Evolutionary conservation across 1,140 invertebrate species (phyloP).

Genomic region (Drosophila triauraria): DNA sequence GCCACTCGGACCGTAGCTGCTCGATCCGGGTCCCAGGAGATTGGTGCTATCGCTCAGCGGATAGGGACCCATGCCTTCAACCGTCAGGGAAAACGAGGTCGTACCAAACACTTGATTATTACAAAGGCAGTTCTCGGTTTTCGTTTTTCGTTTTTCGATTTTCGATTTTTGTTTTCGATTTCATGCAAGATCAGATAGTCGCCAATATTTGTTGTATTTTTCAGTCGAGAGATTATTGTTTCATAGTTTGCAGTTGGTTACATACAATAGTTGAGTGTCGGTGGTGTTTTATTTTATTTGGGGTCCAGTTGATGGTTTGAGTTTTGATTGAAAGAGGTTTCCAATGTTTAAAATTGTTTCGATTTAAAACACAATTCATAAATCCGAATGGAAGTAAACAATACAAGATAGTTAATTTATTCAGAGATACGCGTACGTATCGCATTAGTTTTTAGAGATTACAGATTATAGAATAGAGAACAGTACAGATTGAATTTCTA

Average conservation of each 20-base stretch:
- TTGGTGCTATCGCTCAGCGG: conserved; percentile 85
- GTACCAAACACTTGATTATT: conserved; percentile 84
- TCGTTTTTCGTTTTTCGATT: conserved; percentile 21
- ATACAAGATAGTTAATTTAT: conserved; percentile 55
- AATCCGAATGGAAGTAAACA: conserved; percentile 53
- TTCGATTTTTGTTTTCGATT: conserved; percentile 35
- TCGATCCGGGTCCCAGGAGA: conserved; percentile 81
- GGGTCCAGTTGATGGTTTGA: conserved; percentile 40
- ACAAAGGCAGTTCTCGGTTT: conserved; percentile 42
- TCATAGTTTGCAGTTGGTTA: conserved; percentile 55
- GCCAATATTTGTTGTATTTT: conserved; percentile 50
- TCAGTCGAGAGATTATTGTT: conserved; percentile 1
- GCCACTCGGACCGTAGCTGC: conserved; percentile 44
- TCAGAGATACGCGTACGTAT: conserved; percentile 19
- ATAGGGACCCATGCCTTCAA: conserved; percentile 85
- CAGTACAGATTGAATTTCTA: conserved; percentile 28
- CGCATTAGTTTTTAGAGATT: conserved; percentile 22
- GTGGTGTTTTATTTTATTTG: conserved; percentile 31
- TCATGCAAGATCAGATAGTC: conserved; percentile 63
- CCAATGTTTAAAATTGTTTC: conserved; percentile 55
- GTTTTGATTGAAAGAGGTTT: conserved; percentile 44
- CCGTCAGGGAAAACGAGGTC: conserved; percentile 85
- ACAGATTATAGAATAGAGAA: conserved; percentile 29
- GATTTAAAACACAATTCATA: conserved; percentile 52
- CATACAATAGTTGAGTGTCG: conserved; percentile 65